Conservation (phyloP, 2,797 vertebrate genomes). For the Dermochelys coriacea region DNA sequence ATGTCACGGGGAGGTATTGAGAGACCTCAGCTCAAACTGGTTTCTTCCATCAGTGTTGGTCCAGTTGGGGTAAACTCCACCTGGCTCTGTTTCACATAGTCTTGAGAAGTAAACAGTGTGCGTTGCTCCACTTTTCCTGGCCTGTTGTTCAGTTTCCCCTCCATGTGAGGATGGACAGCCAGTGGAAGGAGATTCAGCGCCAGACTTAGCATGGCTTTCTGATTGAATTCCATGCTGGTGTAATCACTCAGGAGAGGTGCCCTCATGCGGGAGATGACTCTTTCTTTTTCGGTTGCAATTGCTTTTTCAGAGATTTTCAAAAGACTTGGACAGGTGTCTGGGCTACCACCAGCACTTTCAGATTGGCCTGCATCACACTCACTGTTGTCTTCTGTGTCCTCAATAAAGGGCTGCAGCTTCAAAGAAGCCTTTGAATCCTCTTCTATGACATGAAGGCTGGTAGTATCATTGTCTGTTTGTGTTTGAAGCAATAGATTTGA, state of each 20-base stretch:
- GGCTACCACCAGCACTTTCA: neutral
- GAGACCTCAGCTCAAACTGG: neutral
- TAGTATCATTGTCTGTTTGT: constrained; percentile 72
- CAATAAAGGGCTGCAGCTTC: neutral
- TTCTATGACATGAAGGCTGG: constrained; percentile 79
- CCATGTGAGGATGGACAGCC: neutral
- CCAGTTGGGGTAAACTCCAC: constrained; percentile 21
- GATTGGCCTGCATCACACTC: neutral
- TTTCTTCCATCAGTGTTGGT: neutral
- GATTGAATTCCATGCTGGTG: constrained; percentile 86
- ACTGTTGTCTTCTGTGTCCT: neutral
- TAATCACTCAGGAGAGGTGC: constrained; percentile 78
- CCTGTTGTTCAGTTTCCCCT: constrained; percentile 20
- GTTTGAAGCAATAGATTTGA: constrained; percentile 38
- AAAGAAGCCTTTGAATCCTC: constrained; percentile 34
- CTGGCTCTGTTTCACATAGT: constrained; percentile 78
- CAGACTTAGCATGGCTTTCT: constrained; percentile 69
- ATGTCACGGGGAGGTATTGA: neutral
- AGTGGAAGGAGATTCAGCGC: neutral
- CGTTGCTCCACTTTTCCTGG: neutral
- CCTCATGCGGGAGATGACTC: neutral
- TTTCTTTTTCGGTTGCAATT: constrained; percentile 6
- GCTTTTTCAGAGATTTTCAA: constrained; percentile 7
- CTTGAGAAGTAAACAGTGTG: constrained; percentile 24
- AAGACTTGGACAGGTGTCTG: neutral